Conservation (phyloP, 2,888 invertebrate species). For the Bombyx huttoni region DNA sequence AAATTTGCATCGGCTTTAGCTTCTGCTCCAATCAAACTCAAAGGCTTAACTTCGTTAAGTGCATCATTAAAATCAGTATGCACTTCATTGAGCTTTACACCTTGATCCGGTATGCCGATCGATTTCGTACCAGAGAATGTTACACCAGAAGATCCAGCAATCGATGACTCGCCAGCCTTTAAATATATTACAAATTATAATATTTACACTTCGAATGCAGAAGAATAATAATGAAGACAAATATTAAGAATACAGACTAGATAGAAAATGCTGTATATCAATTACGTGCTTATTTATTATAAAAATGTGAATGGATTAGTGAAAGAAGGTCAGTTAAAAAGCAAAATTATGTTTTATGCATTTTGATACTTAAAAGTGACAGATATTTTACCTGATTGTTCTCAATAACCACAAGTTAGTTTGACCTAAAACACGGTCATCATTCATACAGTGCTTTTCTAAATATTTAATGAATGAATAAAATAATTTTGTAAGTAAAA, state of each 20-base stretch:
- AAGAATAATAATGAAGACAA: too few relatives aligned
- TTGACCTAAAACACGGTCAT: slow-evolving; percentile 7
- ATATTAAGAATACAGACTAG: too few relatives aligned
- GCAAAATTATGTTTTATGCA: too few relatives aligned
- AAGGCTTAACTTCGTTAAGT: slow-evolving; percentile 35
- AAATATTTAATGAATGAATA: slow-evolving; percentile 7
- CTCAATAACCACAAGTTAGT: slow-evolving; percentile 15
- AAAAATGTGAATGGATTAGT: too few relatives aligned
- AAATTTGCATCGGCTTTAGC: slow-evolving; percentile 17
- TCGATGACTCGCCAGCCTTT: not conserved
- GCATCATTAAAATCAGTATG: slow-evolving; percentile 31
- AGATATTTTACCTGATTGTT: slow-evolving; percentile 4
- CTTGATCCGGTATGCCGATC: slow-evolving; percentile 19
- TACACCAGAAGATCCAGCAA: slow-evolving; percentile 32
- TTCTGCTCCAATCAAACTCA: slow-evolving; percentile 13
- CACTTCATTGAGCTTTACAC: slow-evolving; percentile 24
- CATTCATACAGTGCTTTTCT: not conserved
- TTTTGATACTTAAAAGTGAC: not conserved
- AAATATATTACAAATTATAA: too few relatives aligned
- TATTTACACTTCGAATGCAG: too few relatives aligned
- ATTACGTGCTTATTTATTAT: too few relatives aligned
- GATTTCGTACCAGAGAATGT: slow-evolving; percentile 32
- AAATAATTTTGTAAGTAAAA: not conserved
- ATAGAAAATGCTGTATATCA: too few relatives aligned
- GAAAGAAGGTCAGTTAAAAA: too few relatives aligned